These are phyloP conservation scores for Acrocephalus arundinaceus DNA, from an alignment of 2,113 vertebrate species.

Conservation along the genomic window DNA sequence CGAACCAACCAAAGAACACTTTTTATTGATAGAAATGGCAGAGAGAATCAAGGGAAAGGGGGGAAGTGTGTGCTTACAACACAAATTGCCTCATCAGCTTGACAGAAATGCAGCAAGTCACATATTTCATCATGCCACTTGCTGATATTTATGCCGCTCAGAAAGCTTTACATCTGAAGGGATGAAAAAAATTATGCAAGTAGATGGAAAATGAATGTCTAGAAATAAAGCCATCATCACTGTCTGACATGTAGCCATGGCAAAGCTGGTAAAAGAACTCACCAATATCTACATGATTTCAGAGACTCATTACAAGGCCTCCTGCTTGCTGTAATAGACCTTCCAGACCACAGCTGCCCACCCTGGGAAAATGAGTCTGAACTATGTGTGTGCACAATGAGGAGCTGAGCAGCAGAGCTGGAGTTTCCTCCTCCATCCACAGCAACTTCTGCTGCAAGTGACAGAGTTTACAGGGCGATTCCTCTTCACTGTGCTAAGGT, in stretches of 20 bases:
- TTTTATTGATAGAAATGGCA: neutral
- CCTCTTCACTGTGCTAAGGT: neutral
- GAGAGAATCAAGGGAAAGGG: neutral
- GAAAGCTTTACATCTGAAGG: neutral
- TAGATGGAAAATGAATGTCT: neutral
- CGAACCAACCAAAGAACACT: neutral
- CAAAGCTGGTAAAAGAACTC: neutral
- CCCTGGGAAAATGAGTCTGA: neutral
- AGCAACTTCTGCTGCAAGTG: neutral
- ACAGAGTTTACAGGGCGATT: fast-evolving
- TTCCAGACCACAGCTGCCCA: neutral
- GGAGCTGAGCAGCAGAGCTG: neutral
- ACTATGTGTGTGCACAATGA: neutral
- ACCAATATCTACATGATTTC: neutral
- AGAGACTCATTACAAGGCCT: neutral
- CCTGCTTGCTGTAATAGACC: fast-evolving
- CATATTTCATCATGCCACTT: neutral
- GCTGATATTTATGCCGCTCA: neutral
- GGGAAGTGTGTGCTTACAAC: fast-evolving
- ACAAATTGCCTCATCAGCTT: neutral
- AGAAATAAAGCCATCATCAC: neutral
- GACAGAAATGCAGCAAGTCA: neutral
- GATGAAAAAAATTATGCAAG: neutral
- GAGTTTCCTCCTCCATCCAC: fast-evolving
- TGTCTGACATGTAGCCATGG: neutral